These are phyloP conservation scores for Drosophila watanabei DNA, from an alignment of 1,140 invertebrate species.

Conservation along the genomic window DNA sequence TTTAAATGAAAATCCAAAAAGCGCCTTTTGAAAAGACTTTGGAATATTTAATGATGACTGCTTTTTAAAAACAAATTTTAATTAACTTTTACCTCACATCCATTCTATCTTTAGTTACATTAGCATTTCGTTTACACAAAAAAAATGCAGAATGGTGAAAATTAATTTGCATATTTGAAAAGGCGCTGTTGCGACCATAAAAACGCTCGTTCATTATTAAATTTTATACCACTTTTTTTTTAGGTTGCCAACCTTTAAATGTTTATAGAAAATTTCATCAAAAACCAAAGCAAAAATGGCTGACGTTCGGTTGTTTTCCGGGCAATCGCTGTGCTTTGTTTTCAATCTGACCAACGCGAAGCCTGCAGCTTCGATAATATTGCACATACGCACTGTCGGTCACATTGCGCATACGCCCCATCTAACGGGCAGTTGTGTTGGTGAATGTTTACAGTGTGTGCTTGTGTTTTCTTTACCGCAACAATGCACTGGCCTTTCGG, in stretches of 20 bases:
- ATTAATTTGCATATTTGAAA: conserved; percentile 40
- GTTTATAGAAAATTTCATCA: conserved; percentile 5
- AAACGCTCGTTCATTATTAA: conserved; percentile 31
- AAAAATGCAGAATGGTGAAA: conserved; percentile 11
- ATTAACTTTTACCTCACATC: conserved; percentile 10
- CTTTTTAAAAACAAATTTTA: conserved; percentile 5
- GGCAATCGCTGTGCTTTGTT: conserved; percentile 13
- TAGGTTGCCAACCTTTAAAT: conserved; percentile 1
- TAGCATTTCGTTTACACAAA: conserved; percentile 20
- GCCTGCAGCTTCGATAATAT: conserved; percentile 5
- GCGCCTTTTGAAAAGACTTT: neutral
- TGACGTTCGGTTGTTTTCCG: neutral
- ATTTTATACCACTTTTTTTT: conserved; percentile 15
- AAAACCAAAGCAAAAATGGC: conserved; percentile 8
- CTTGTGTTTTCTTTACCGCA: conserved; percentile 7
- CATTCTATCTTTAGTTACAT: neutral
- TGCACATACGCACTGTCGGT: conserved; percentile 28
- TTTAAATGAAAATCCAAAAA: conserved; percentile 2
- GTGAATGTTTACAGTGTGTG: neutral
- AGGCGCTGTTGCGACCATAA: conserved; percentile 10
- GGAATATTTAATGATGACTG: neutral
- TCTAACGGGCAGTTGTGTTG: conserved; percentile 7
- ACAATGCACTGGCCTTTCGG: neutral
- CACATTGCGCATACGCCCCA: conserved; percentile 24
- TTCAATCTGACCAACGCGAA: conserved; percentile 9